Base-by-base conservation (phyloP, 2,113 vertebrate genomes). In the Rhinolophus ferrumequinum region DNA sequence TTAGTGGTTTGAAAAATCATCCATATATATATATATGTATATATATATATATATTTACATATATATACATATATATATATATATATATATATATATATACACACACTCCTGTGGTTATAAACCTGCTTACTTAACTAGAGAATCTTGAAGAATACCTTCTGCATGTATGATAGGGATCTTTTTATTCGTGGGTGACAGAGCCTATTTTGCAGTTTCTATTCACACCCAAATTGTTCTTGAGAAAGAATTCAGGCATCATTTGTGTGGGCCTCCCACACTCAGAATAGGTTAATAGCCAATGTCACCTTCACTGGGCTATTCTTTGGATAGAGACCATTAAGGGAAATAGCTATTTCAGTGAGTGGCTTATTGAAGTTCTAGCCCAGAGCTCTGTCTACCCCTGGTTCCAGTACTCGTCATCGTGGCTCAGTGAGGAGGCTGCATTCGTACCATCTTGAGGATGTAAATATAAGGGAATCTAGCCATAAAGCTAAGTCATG, bases 211-310 rank as follows among this genome's bases (percentile, higher is more conserved):
- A 80, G 91, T 90, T 97, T 93, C 83, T 87, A 73, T 96, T 96
- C 94, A 96, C 93, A 97, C 93, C 93, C 94, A 96, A 94, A 94
- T 97, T 95, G 88, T 96, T 98, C 95, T 96, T 97, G 91, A 97
- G 41, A 89, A 96, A 94, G 91, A 94, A 96, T 97, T 95, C 93
- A 96, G 96, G 82, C 85, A 81, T 96, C 93, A 81, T 96, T 96
- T 96, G 75, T 88, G 93, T 52, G 73, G 86, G 95, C 88, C 93
- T 97, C 82, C 93, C 94, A 94, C 73, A 83, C 92, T 76, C 58
- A 7, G 86, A 95, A 94, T 89, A 98, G 93, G 97, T 97, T 97
- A 98, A 97, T 90, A 94, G 86, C 62, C 91, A 94, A 83, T 97
- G 95, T 96, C 93, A 97, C 95, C 96, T 97, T 94, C 93, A 83